phyloP scores from a whole-genome alignment of 1,140 invertebrate genomes.

The Polypedilum vanderplanki region DNA sequence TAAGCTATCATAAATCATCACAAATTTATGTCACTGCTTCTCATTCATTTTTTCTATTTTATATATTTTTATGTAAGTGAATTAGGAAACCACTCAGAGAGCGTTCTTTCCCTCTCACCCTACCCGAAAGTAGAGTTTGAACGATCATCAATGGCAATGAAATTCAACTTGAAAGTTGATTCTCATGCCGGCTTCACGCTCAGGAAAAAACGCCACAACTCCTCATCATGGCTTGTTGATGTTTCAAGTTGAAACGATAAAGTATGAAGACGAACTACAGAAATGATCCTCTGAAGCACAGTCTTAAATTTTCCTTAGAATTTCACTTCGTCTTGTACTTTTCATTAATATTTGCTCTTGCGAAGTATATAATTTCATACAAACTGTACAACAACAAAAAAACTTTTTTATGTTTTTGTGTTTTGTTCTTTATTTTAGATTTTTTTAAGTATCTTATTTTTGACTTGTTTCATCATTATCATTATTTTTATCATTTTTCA shows the following conservation, averaged over 20 bases:
- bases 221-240: conserved; percentile 24
- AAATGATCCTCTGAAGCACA: conserved; percentile 26
- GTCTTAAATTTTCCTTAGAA: not conserved
- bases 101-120: conserved; percentile 15
- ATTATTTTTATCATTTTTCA: conserved; percentile 2
- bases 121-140: not conserved
- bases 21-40: too few species aligned
- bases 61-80: not conserved
- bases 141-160: conserved; percentile 27
- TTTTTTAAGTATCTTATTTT: conserved; percentile 11
- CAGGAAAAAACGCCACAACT: conserved; percentile 27
- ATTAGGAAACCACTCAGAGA: conserved; percentile 3
- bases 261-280: conserved; percentile 22
- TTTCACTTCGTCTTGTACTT: not conserved
- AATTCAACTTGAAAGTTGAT: not conserved
- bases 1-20: too few species aligned
- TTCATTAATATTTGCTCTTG: not conserved
- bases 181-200: conserved; percentile 27
- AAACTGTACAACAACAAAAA: not conserved
- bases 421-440: conserved; percentile 4
- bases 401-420: not conserved
- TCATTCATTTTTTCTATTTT: too few species aligned
- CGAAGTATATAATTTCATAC: conserved; percentile 24
- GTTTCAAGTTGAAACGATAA: conserved; percentile 7
- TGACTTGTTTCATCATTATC: conserved; percentile 11